Evolutionary conservation across 2,797 vertebrate genomes (phyloP), one percentile per base, ranked within the genome.

Genomic region (Poeciliopsis presidionis): DNA sequence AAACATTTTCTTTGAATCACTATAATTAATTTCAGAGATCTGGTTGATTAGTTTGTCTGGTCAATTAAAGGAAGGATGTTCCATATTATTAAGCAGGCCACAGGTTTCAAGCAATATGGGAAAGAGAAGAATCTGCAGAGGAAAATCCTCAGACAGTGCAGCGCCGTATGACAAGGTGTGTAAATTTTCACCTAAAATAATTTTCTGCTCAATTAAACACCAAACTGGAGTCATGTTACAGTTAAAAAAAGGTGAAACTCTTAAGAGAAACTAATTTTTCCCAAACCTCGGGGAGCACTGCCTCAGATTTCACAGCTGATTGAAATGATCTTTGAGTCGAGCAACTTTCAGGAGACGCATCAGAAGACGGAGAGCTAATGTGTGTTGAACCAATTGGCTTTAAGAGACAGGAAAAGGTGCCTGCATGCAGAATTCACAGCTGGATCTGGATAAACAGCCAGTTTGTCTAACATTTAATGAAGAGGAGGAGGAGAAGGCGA

Each of bases 391-490:
- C 22, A 3, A 63, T 30, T 78, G 63, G 79, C 51, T 76, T 43
- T 25, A 65, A 74, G 72, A 57, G 45, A 41, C 36, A 45, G 30
- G 43, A 72, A 72, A 11, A 4, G 22, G 41, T 81, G 61, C 59
- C 72, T 47, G 47, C n/a, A 36, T 75, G 75, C 41, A 80, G 79
- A 63, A 81, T 87, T 86, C 83, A 36, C 51, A 41, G 41, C 81
- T 73, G 74, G 59, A 77, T 88, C 43, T 72, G 74, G 47, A 46
- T 78, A 46, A 72, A 80, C 80, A 65, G 84, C 79, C 78, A 84
- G 73, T n/a, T 51, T 81, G 78, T 88, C 72, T 80, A 73, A 85
- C 85, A 88, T 86, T 84, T 76, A 88, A 73, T 88, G 79, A 80
- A 73, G 51, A 36, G 69, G 74, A 80, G 82, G 76, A 71, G 49